Evolutionary conservation across 2,888 invertebrate species (phyloP).

Genomic region (Chrysolina haemoptera): DNA sequence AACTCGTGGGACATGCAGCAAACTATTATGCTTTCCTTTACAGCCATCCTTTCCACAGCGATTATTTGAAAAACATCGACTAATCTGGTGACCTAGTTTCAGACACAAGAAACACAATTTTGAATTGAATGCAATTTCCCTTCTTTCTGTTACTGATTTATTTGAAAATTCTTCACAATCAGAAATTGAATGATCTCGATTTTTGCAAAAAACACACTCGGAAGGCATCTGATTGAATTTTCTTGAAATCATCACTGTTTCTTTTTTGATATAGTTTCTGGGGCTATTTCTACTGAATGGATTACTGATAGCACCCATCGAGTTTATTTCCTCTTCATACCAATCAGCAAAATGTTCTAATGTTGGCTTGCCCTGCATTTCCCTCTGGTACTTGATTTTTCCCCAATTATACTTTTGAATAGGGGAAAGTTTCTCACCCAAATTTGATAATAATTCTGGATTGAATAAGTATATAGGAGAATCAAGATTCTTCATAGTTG

Average conservation of each 20-base stretch:
- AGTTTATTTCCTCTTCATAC: slow-evolving; percentile 14
- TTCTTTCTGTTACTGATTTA: background rate
- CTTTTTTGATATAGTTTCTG: background rate
- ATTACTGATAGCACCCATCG: background rate
- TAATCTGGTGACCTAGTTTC: too few relatives aligned
- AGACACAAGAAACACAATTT: too few relatives aligned
- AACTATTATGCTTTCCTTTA: too few relatives aligned
- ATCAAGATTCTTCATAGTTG: slow-evolving; percentile 14
- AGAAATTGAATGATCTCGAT: background rate
- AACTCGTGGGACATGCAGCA: too few relatives aligned
- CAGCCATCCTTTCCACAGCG: too few relatives aligned
- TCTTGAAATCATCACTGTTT: background rate
- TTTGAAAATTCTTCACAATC: slow-evolving; percentile 7
- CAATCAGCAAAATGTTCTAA: slow-evolving; percentile 21
- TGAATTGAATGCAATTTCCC: too few relatives aligned
- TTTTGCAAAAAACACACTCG: background rate
- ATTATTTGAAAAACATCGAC: too few relatives aligned
- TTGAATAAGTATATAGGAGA: background rate
- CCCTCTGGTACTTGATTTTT: background rate
- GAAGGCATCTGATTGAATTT: background rate
- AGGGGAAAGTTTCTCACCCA: background rate
- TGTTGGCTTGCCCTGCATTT: background rate
- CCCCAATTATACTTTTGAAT: background rate
- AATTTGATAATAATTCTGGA: slow-evolving; percentile 1
- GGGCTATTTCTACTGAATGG: background rate